Evolutionary conservation across 2,113 vertebrate species (phyloP), one percentile per base, ranked within the genome.

Genomic region (Poeciliopsis occidentalis): DNA sequence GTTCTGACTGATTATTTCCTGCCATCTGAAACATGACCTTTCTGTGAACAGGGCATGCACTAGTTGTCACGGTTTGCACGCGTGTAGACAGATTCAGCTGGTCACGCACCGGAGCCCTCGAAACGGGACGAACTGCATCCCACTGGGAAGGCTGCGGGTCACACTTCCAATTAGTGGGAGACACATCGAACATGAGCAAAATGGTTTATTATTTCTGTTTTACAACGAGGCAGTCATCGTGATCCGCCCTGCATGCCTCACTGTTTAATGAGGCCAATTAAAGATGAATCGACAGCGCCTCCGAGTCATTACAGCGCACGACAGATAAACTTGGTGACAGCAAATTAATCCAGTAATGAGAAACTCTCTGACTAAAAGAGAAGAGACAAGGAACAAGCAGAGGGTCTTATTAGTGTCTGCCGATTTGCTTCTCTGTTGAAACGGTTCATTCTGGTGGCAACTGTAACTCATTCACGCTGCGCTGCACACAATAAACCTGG

Each of bases 381-480:
- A 64, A 37, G 47, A 66, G 72, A 47, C 7, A 12, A 34, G 61
- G 31, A 71, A 72, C 12, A 19, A 67, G 63, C 66, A 66, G 26
- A 12, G 57, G 39, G 30, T 1, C 64, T 71, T 64, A 34, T 67
- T 66, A 29, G 24, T 60, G 64, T 61, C 41, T 4, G 11, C 76
- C 30, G 39, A 13, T 69, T 61, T n/a, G 32, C n/a, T 34, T 74
- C 39, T 61, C 17, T 82, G 69, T 63, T 76, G 0, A 73, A 85
- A 85, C 64, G 51, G 31, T 30, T 77, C 77, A 82, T 83, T 69
- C 85, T 88, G 67, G 31, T 82, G 89, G 79, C 22, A 19, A 67
- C 7, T 3, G 17, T 1, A 34, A 67, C 26, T 41, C 13, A 54
- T 17, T 57, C 51, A 51, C 54, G 34, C 6, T 1, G 7, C 3